Evolutionary conservation across 2,888 invertebrate genomes (phyloP), one percentile per base, ranked within the genome.

Genomic region (Aleiodes testaceus): DNA sequence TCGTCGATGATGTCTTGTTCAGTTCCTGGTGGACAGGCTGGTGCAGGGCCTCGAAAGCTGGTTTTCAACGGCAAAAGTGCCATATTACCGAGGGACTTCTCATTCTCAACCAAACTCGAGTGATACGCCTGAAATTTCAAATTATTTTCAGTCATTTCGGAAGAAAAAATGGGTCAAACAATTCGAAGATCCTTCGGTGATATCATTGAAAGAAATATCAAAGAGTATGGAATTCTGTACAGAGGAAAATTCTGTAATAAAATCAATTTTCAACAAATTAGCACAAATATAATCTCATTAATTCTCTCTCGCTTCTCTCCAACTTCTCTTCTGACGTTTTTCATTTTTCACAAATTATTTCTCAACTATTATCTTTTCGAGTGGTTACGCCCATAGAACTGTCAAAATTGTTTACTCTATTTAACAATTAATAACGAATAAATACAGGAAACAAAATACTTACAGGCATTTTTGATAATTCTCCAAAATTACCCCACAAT

Each of bases 1-100:
- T 99, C 99, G 88, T 99, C 99, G 79, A 99, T 95, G 76, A 99
- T 95, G 88, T 99, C 99, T 78, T 91, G 90, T 53, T 94, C 94
- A n/a, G 89, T 89, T 82, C 84, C 79, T 49, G 88, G 88, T 66
- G 90, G 89, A 49, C 72, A 67, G 45, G 52, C 11, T 9, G 96
- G 95, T 5, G 98, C 98, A 42, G 99, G 99, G 6, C 99, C 99
- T 80, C 98, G 92, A 84, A 92, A 95, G 81, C 94, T 93, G 0
- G 99, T 98, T 78, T 94, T 92, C 66, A 99, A 88, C 7, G 99
- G 98, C 76, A 99, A 88, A 69, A 99, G 88, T 0, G 98, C 98
- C 89, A 97, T 93, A 86, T 99, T 99, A 9, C 98, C 98, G 64
- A 98, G 90, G 30, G 92, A 89, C 80, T 93, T 91, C 66, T 91